Evolutionary conservation across 2,113 vertebrate genomes (phyloP).

Genomic region (Oryzias woworae): DNA sequence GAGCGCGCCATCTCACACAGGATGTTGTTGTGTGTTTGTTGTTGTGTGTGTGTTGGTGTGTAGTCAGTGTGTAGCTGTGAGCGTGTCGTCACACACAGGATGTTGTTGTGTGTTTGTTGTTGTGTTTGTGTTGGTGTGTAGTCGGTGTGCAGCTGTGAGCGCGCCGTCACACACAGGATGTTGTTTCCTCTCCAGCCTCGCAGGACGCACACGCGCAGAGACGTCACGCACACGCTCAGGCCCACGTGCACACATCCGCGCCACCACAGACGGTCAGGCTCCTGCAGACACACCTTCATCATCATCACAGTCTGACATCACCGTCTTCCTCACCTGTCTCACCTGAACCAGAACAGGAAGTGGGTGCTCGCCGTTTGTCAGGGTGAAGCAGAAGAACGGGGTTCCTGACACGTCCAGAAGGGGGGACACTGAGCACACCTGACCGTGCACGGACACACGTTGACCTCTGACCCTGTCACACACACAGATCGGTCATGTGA

Average conservation of each 20-base stretch:
- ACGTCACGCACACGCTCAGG: slow-evolving; percentile 76
- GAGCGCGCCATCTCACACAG: too few relatives aligned
- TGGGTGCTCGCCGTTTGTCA: slow-evolving; percentile 46
- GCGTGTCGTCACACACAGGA: slow-evolving; percentile 4
- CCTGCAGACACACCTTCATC: slow-evolving; percentile 56
- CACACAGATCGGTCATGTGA: neutral
- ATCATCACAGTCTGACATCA: too few relatives aligned
- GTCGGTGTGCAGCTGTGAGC: slow-evolving; percentile 62
- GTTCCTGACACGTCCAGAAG: slow-evolving; percentile 74
- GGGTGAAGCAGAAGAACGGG: slow-evolving; percentile 80
- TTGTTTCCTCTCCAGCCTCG: slow-evolving; percentile 72
- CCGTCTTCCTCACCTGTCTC: neutral
- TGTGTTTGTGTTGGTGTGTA: slow-evolving; percentile 34
- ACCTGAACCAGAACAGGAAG: slow-evolving; percentile 82
- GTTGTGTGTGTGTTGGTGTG: too few relatives aligned
- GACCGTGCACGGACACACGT: slow-evolving; percentile 68
- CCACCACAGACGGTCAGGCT: slow-evolving; percentile 74
- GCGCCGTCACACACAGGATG: slow-evolving; percentile 69
- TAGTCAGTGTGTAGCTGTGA: slow-evolving; percentile 1
- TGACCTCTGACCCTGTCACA: slow-evolving; percentile 38
- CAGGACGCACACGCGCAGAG: slow-evolving; percentile 72
- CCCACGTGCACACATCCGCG: slow-evolving; percentile 70
- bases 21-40: too few relatives aligned
- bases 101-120: slow-evolving; percentile 6
- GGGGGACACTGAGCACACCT: slow-evolving; percentile 73